These are phyloP conservation scores for Lytechinus pictus DNA, from an alignment of 35 echinoderm and acorn worm species.

Conservation along the genomic window DNA sequence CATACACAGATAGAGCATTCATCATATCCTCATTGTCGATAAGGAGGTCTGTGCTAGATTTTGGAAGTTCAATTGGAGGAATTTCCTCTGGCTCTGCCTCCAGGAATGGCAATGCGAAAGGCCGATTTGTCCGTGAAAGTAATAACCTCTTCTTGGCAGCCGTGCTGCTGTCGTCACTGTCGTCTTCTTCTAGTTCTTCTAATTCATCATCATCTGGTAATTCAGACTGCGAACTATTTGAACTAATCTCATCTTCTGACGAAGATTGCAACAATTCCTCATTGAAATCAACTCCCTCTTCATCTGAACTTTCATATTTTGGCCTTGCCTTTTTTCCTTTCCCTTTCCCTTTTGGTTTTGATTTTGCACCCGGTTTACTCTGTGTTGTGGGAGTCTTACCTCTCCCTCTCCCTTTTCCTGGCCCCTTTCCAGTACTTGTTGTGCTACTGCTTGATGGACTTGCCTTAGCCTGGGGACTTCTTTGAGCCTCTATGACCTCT, in stretches of 20 bases:
- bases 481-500: constrained; percentile 59
- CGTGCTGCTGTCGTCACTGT: constrained; percentile 54
- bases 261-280: constrained; percentile 47
- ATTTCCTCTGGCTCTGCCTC: constrained; percentile 62
- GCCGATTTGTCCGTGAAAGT: constrained; percentile 52
- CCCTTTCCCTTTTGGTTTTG: constrained; percentile 48
- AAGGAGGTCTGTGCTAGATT: constrained; percentile 75
- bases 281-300: constrained; percentile 60
- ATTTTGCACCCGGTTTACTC: constrained; percentile 42
- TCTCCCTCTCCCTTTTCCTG: constrained; percentile 46
- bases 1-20: constrained; percentile 81
- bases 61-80: constrained; percentile 73
- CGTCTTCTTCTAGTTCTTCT: constrained; percentile 1
- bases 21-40: constrained; percentile 74
- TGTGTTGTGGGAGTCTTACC: constrained; percentile 14
- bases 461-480: not conserved
- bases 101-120: constrained; percentile 68
- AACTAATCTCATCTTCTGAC: constrained; percentile 32
- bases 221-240: constrained; percentile 10
- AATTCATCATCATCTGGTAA: constrained; percentile 24
- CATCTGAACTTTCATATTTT: constrained; percentile 66
- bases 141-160: constrained; percentile 55
- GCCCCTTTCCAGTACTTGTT: not conserved
- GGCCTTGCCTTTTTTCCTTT: constrained; percentile 60
- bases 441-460: not conserved